Conservation (phyloP, 2,888 invertebrate genomes). For the Limenitis camilla region DNA sequence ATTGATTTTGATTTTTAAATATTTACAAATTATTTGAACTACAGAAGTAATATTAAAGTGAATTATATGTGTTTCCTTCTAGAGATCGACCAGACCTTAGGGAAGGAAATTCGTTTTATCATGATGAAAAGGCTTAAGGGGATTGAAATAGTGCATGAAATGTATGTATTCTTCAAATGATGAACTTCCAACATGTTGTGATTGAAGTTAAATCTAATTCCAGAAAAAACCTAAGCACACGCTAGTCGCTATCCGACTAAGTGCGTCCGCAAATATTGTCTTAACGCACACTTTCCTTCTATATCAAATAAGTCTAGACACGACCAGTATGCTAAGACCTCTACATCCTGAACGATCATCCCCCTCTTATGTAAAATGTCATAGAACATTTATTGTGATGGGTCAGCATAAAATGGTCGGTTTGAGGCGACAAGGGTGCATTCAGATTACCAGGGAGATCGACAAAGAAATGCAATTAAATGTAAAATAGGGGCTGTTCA, state of each 20-base stretch:
- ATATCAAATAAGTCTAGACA: constrained; percentile 63
- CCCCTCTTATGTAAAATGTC: background rate
- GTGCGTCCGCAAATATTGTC: constrained; percentile 60
- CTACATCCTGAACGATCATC: constrained; percentile 8
- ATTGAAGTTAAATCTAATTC: constrained; percentile 31
- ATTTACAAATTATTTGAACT: too few relatives aligned
- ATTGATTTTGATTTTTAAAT: too few relatives aligned
- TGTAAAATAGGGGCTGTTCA: constrained; percentile 71
- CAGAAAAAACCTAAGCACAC: constrained; percentile 43
- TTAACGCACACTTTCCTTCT: constrained; percentile 54
- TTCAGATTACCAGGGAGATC: constrained; percentile 67
- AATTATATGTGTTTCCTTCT: too few relatives aligned
- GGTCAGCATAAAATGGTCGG: constrained; percentile 33
- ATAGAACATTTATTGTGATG: constrained; percentile 21
- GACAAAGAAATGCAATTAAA: constrained; percentile 75
- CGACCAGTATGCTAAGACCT: constrained; percentile 34
- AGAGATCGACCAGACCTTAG: too few relatives aligned
- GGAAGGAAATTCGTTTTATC: too few relatives aligned
- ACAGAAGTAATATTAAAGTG: too few relatives aligned
- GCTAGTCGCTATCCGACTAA: constrained; percentile 53
- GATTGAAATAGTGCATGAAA: too few relatives aligned
- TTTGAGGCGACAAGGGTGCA: constrained; percentile 60
- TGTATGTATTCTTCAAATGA: too few relatives aligned
- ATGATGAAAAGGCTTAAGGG: too few relatives aligned
- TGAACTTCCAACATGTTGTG: constrained; percentile 27